Evolutionary conservation across 2,113 vertebrate species (phyloP), one percentile per base, ranked within the genome.

Genomic region (Motacilla alba): DNA sequence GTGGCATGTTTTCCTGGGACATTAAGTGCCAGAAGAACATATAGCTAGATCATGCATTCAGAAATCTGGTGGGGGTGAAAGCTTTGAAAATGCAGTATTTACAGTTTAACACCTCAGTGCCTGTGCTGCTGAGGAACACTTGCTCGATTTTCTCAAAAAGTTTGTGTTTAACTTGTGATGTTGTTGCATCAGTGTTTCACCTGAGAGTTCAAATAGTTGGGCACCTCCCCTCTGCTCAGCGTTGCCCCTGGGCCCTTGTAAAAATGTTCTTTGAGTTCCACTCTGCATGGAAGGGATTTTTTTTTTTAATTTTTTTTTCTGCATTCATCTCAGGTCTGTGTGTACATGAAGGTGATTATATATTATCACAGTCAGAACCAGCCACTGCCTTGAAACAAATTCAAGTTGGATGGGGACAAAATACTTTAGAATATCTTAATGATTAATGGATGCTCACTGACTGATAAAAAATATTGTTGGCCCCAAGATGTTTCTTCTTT

Each of bases 381-480:
- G 86, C 19, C 1, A 1, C 8, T 74, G 31, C 69, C 64, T 87
- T 92, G 68, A 92, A 95, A 93, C 66, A 80, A 86, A 64, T 73
- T 60, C 17, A 46, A 23, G 28, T 78, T 81, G 88, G 47, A 88
- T 0, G 0, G 44, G 62, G 69, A 90, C 69, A 74, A 89, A 93
- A 75, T 83, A 49, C 53, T 93, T 77, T 24, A 17, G 50, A 56
- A n/a, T 59, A 81, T 72, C 69, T 63, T 68, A 37, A 49, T 81
- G 79, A 92, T 97, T 92, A 95, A 92, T 91, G 90, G 62, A 60
- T 64, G 30, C 43, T 90, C 39, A 5, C 68, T 75, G 64, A 70
- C 46, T 73, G 75, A 90, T 88, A 96, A 95, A 93, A 77, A 86
- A 75, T 83, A 64, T n/a, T 90, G 55, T 53, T 96, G 90, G 92